Evolutionary conservation across 2,797 vertebrate genomes (phyloP).

Genomic region (Mormyrops boulengeri): DNA sequence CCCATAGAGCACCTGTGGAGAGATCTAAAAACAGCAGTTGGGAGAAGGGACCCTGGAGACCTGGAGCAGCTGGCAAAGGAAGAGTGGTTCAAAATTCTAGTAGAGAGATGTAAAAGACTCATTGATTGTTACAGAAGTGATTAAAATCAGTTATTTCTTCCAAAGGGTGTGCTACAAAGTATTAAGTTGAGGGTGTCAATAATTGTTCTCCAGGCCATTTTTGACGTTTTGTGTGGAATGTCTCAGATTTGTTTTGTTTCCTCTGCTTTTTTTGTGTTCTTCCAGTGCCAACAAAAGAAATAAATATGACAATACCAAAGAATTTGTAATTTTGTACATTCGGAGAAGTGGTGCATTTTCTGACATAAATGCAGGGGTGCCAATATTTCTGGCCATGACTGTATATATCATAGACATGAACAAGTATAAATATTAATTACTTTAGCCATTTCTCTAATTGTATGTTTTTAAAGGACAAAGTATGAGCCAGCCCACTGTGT

Average conservation of each 20-base stretch:
- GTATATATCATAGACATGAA: background rate
- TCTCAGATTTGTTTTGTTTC: background rate
- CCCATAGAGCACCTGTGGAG: no score
- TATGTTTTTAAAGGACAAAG: background rate
- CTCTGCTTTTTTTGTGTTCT: background rate
- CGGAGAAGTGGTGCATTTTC: background rate
- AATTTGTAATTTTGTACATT: background rate
- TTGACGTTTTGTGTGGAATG: background rate
- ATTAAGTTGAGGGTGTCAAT: background rate
- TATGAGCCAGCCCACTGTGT: background rate
- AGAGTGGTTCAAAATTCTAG: no score
- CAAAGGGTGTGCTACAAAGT: no score
- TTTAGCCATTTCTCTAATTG: background rate
- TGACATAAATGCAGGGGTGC: background rate
- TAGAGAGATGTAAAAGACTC: no score
- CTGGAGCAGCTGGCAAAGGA: no score
- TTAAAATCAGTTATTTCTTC: no score
- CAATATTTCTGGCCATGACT: background rate
- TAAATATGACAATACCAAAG: background rate
- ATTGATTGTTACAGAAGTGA: no score
- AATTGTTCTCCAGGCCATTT: background rate
- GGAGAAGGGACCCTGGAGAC: no score
- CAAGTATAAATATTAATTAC: background rate
- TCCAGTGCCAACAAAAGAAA: background rate
- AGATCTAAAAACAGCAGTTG: no score